Evolutionary conservation across 2,113 vertebrate genomes (phyloP).

Genomic region (Notarius lentiginosus): DNA sequence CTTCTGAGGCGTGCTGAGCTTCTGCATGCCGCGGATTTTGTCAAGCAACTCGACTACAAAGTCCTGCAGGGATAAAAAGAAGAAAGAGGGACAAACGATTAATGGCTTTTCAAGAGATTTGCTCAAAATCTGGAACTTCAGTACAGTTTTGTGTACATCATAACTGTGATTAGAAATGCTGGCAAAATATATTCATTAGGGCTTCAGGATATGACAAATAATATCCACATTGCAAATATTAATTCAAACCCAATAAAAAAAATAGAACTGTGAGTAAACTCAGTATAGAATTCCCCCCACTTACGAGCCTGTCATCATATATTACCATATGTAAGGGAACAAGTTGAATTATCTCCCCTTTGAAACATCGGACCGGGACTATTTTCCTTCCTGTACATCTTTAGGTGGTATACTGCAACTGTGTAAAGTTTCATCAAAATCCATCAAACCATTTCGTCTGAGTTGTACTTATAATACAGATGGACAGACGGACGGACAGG

Average conservation of each 20-base stretch:
- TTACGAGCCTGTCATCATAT: too few relatives aligned
- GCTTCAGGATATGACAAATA: background rate
- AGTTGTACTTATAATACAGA: too few relatives aligned
- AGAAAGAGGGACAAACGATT: conserved; percentile 2
- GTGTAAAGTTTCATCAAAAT: too few relatives aligned
- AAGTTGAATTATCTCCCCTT: too few relatives aligned
- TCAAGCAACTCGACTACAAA: conserved; percentile 86
- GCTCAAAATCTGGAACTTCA: background rate
- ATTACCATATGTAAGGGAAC: too few relatives aligned
- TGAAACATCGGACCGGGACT: too few relatives aligned
- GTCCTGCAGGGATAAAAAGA: conserved; percentile 66
- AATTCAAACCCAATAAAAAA: background rate
- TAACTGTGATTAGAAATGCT: background rate
- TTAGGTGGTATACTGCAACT: too few relatives aligned
- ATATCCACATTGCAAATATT: background rate
- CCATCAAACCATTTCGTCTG: too few relatives aligned
- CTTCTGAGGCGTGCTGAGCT: conserved; percentile 91
- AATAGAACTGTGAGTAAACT: too few relatives aligned
- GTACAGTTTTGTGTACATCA: background rate
- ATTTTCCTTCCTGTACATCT: too few relatives aligned
- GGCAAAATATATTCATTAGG: background rate
- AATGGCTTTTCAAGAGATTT: background rate
- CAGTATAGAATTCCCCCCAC: too few relatives aligned
- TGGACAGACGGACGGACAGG: too few relatives aligned
- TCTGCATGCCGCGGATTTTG: conserved; percentile 92